Base-by-base conservation (phyloP, 1,140 invertebrate species). In the Coptotermes formosanus region DNA sequence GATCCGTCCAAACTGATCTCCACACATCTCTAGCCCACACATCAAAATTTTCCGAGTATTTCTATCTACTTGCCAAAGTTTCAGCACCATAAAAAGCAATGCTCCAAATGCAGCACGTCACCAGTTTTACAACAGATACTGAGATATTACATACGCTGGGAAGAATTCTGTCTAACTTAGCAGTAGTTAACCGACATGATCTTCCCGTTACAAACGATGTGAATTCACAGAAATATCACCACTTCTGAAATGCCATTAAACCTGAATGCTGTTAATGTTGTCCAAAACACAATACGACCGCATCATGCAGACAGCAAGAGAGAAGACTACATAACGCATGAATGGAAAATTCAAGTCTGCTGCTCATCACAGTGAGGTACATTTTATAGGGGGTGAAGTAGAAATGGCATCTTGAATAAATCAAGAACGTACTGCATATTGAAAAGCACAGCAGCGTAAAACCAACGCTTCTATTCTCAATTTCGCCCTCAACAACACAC, bases 401-500 rank as follows among this genome's bases (percentile, higher is more conserved):
- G 64, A 75, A 75, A 75, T 75, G 64, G 64, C 64, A 75, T 75
- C 25, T 30, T 75, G 64, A 75, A 75, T 75, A 75, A 75, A 75
- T 75, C 25, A 75, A 75, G 64, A 75, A n/a, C 9, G 7, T 75
- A 30, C 64, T 75, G 64, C 64, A 75, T 75, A 75, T 75, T 75
- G 64, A 75, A 75, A 75, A 30, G n/a, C 64, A 75, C 64, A n/a
- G 25, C 14, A 75, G 64, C 64, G 30, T 75, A 75, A 75, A 75
- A 30, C 25, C 64, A 75, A 75, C 64, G 64, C n/a, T 75, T 75
- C 25, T 30, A 75, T 75, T 75, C 25, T 64, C 59, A 16, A 64
- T 25, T 19, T 23, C 59, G 8, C 25, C 25, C 64, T 16, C 64
- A 1, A n/a, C 4, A 75, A 75, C n/a, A 75, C 25, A 75, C 64